Evolutionary conservation across 2,888 invertebrate species (phyloP), one percentile per base, ranked within the genome.

Genomic region (Lacanobia wlatinum): DNA sequence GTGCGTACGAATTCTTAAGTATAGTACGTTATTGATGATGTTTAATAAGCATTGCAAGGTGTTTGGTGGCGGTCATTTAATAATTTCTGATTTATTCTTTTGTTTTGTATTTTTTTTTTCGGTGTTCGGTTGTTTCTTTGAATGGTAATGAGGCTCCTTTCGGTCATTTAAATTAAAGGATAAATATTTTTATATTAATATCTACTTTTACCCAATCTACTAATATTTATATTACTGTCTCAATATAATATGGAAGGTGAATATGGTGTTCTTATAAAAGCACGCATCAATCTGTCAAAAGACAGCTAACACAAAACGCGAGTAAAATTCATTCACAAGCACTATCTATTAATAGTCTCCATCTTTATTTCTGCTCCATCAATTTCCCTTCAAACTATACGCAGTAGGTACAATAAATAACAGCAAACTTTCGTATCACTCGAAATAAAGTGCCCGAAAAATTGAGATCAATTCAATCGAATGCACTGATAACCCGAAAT

Each of bases 401-500:
- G 34, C 78, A 58, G 43, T 14, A 82, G 83, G 83, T 81, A 86
- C 71, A 84, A 82, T 85, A 89, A 87, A 81, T 43, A 71, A 88
- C 85, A 81, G 87, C 82, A 80, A 84, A 87, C 78, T 87, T 87
- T 87, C 87, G 83, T 83, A 88, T 83, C 80, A 85, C 78, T 82
- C 64, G 72, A 63, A 79, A 83, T 77, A 84, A 80, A 84, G 34
- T 80, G 71, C 82, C 85, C 80, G 84, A 88, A 92, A 94, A 90
- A 90, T 90, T 87, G 89, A 93, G 93, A 96, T 95, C 91, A 91
- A 92, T 93, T 93, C 94, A 95, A 95, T 95, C 94, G 92, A 89
- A 92, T 88, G 87, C 90, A 90, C 92, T 93, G 95, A 95, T 95
- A 96, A 93, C 94, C 93, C 90, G 68, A 95, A 94, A 96, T 96